Evolutionary conservation across 2,888 invertebrate species (phyloP).

Genomic region (Leucozona laternaria): DNA sequence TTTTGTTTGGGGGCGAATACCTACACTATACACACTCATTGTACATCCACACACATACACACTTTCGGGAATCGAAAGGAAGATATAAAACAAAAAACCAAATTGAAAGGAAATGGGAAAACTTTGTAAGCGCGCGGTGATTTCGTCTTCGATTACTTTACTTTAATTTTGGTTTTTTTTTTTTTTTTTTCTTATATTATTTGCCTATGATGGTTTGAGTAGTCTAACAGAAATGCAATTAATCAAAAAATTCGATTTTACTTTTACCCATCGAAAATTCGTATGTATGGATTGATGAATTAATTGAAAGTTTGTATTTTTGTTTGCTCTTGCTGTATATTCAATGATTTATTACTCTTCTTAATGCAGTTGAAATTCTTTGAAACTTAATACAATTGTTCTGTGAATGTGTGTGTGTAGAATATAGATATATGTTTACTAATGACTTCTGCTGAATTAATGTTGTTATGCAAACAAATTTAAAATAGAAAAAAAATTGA

Average conservation of each 20-base stretch:
- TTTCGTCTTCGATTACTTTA: constrained; percentile 56
- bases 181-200: constrained; percentile 17
- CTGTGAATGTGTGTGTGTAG: not conserved
- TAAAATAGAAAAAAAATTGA: not conserved
- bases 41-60: not conserved
- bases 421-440: not conserved
- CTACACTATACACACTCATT: not conserved
- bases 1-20: constrained; percentile 12
- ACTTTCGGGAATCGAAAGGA: constrained; percentile 26
- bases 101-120: constrained; percentile 61
- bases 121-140: constrained; percentile 61
- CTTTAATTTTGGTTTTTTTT: constrained; percentile 16
- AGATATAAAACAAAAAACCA: constrained; percentile 17
- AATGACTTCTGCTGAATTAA: constrained; percentile 16
- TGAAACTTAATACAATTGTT: constrained; percentile 3
- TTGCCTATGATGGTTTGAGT: constrained; percentile 35
- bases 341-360: constrained; percentile 69
- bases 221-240: constrained; percentile 62
- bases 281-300: constrained; percentile 65
- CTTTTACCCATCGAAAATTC: constrained; percentile 36
- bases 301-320: constrained; percentile 58
- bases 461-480: constrained; percentile 13
- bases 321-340: not conserved
- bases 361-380: constrained; percentile 68
- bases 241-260: constrained; percentile 72